Evolutionary conservation across 2,113 vertebrate species (phyloP).

Genomic region (Thamnophis sirtalis): DNA sequence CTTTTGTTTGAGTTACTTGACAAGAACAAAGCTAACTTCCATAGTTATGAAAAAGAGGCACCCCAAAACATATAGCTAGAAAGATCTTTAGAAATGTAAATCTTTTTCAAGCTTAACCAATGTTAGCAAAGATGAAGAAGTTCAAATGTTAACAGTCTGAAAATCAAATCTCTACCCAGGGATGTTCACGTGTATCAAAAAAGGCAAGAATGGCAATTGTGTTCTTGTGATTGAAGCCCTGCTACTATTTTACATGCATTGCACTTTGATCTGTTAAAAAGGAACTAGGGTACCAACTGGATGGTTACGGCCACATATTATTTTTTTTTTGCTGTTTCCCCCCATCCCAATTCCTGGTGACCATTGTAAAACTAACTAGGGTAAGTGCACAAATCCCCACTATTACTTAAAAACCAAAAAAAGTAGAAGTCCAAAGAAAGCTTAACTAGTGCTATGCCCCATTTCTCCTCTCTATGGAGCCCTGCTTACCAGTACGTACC

Average conservation of each 20-base stretch:
- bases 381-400: neutral
- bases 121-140: neutral
- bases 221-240: neutral
- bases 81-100: neutral
- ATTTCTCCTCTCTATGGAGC: neutral
- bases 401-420: neutral
- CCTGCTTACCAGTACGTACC: neutral
- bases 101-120: neutral
- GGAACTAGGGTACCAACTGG: neutral
- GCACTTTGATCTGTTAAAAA: neutral
- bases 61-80: neutral
- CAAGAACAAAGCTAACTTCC: neutral
- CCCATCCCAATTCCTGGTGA: neutral
- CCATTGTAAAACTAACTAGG: neutral
- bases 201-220: neutral
- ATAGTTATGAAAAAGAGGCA: neutral
- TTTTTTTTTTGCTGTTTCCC: neutral
- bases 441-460: too few species aligned
- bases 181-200: neutral
- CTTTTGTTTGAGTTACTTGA: neutral
- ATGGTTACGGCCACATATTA: neutral
- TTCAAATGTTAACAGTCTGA: neutral
- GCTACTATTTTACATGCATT: neutral
- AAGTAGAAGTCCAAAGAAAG: neutral
- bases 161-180: neutral